Percentiles rank a stretch among this genome's conserved stretches.
These are phyloP conservation scores for Xanthia togata DNA, from an alignment of 2,888 invertebrate species.

Conservation along the genomic window DNA sequence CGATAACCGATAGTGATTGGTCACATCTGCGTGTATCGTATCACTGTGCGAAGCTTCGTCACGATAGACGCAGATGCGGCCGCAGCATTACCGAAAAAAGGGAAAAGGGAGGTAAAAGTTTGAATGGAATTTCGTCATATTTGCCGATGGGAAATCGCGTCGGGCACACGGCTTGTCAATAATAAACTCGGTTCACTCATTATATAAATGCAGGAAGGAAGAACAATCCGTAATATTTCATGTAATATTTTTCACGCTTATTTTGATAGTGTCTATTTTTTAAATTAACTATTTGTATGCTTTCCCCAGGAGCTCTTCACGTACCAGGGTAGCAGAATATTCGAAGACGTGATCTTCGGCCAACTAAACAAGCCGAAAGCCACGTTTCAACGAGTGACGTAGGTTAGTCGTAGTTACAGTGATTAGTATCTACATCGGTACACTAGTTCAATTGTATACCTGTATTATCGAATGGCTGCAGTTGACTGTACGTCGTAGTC, in stretches of 20 bases:
- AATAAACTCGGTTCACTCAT: too few species aligned
- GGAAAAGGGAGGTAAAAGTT: too few species aligned
- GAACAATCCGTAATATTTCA: not conserved
- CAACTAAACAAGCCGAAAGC: slow-evolving; percentile 54
- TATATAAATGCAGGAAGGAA: not conserved
- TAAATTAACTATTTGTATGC: not conserved
- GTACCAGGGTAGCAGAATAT: slow-evolving; percentile 79
- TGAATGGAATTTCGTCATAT: too few species aligned
- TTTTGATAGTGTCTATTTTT: not conserved
- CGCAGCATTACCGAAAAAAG: too few species aligned
- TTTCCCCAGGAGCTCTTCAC: slow-evolving; percentile 68
- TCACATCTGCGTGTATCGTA: too few species aligned
- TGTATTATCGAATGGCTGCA: slow-evolving; percentile 56
- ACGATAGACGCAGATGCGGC: too few species aligned
- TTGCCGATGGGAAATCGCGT: too few species aligned
- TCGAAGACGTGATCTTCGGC: slow-evolving; percentile 67
- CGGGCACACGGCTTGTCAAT: too few species aligned
- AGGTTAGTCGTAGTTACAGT: slow-evolving; percentile 75
- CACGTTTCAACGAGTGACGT: slow-evolving; percentile 73
- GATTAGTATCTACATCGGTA: slow-evolving; percentile 65
- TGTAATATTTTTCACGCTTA: not conserved
- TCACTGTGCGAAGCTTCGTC: too few species aligned
- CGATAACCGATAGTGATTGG: too few species aligned
- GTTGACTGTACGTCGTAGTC: slow-evolving; percentile 36
- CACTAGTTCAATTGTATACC: slow-evolving; percentile 69